Base-by-base conservation (phyloP, 2,888 invertebrate genomes). In the Macroteleia sp. region DNA sequence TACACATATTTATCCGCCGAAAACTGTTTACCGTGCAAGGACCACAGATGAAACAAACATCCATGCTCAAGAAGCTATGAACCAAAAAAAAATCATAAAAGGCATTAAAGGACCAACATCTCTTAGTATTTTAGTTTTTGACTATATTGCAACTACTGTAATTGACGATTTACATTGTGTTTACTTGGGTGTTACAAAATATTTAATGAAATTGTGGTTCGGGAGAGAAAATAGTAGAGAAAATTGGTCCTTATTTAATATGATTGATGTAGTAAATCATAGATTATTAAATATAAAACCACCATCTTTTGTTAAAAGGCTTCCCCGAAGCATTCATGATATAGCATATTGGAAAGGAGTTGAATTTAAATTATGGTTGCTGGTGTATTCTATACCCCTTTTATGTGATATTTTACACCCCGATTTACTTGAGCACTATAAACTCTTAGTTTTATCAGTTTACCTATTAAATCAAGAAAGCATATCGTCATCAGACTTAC, bases 351-450 rank as follows among this genome's bases (percentile, higher is more conserved):
- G 80, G 81, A 83, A 85, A 61, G 79, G 78, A 0, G 57, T 48
- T 1, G 84, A 82, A 34, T 42, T 82, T 0, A 81, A 81, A 77
- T 9, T 32, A 8, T 81, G 69, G 62, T 22, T 81, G 6, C 54
- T 80, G 4, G 46, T 67, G 6, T 85, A 81, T 59, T 82, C 81
- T 9, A 10, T 82, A 34, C 77, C 77, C 9, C 46, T 83, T 34
- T 56, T 83, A 30, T 12, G 61, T 25, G 73, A 73, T 14, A 50
- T 82, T 34, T 77, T 85, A 81, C 14, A n/a, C 9, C 19, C 46
- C 1, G 20, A 52, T 20, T 79, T 71, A 56, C 78, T 82, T 28
- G 12, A 77, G 8, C 84, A 83, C 34, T 73, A 82, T 44, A 42
- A 61, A 14, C 42, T 77, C n/a, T 39, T 85, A 12, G 81, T 82